Conservation (phyloP, 2,113 vertebrate species). For the Pogona vitticeps region DNA sequence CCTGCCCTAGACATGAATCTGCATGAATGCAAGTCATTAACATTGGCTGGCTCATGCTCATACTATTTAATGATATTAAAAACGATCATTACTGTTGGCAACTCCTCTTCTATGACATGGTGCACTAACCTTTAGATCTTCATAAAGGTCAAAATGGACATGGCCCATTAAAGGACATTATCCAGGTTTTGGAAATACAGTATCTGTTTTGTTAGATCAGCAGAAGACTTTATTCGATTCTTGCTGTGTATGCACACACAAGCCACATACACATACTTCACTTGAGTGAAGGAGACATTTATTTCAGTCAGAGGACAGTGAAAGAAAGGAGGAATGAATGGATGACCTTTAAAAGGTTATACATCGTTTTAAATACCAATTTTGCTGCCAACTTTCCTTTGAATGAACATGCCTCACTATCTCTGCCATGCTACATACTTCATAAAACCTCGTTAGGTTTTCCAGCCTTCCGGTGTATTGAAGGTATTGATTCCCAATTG, state of each 20-base stretch:
- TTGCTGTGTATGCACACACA: neutral
- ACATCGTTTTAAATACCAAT: conserved; percentile 60
- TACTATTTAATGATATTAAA: neutral
- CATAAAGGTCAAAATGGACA: neutral
- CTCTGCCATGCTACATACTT: conserved; percentile 30
- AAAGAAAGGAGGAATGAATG: conserved; percentile 49
- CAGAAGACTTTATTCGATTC: conserved; percentile 5
- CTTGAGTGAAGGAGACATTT: conserved; percentile 47
- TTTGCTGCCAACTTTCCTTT: conserved; percentile 56
- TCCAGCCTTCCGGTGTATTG: conserved; percentile 22
- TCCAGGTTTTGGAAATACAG: conserved; percentile 1
- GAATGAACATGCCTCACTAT: conserved; percentile 42
- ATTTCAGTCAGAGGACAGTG: conserved; percentile 54
- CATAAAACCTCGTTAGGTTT: conserved; percentile 40
- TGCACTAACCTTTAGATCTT: neutral
- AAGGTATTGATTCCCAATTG: conserved; percentile 2
- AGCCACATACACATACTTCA: neutral
- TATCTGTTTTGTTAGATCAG: neutral
- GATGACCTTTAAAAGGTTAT: conserved; percentile 67
- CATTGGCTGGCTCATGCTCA: neutral
- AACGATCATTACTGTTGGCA: neutral
- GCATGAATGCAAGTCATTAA: neutral
- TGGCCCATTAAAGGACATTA: neutral
- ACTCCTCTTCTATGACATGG: neutral
- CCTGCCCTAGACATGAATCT: neutral